Conservation (phyloP, 2,888 invertebrate genomes). For the Euclidia mi region DNA sequence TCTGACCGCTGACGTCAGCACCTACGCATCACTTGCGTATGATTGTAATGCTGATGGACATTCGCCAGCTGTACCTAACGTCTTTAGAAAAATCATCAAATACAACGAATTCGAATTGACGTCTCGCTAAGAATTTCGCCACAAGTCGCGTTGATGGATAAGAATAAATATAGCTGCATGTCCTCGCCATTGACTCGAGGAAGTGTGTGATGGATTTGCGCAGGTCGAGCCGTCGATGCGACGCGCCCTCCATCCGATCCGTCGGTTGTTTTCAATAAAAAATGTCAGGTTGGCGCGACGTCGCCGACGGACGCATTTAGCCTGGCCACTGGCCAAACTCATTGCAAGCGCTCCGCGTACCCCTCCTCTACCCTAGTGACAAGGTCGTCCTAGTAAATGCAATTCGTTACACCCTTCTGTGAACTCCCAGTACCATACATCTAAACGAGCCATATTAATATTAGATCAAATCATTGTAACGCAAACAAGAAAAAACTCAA, state of each 20-base stretch:
- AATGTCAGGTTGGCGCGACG: slow-evolving; percentile 87
- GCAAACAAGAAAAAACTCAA: too few species aligned
- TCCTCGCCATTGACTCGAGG: slow-evolving; percentile 89
- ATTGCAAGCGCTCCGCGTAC: slow-evolving; percentile 79
- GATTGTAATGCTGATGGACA: slow-evolving; percentile 65
- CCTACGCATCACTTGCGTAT: slow-evolving; percentile 58
- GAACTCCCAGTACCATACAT: slow-evolving; percentile 3
- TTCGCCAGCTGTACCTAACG: slow-evolving; percentile 67
- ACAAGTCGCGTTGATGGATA: slow-evolving; percentile 71
- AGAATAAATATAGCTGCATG: slow-evolving; percentile 79
- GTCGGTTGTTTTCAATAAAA: slow-evolving; percentile 88
- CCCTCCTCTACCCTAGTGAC: slow-evolving; percentile 73
- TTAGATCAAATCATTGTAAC: neutral
- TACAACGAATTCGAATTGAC: slow-evolving; percentile 63
- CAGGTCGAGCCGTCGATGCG: slow-evolving; percentile 77
- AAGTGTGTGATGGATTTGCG: slow-evolving; percentile 83
- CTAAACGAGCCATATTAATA: neutral
- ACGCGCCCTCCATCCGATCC: slow-evolving; percentile 77
- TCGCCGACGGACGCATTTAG: slow-evolving; percentile 82
- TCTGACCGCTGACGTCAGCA: slow-evolving; percentile 62
- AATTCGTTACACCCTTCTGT: slow-evolving; percentile 55
- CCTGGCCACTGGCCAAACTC: slow-evolving; percentile 81
- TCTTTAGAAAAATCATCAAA: slow-evolving; percentile 51
- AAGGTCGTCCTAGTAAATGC: slow-evolving; percentile 80
- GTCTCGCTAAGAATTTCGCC: slow-evolving; percentile 64